Evolutionary conservation across 2,113 vertebrate genomes (phyloP), one percentile per base, ranked within the genome.

Genomic region (Hiodon alosoides): DNA sequence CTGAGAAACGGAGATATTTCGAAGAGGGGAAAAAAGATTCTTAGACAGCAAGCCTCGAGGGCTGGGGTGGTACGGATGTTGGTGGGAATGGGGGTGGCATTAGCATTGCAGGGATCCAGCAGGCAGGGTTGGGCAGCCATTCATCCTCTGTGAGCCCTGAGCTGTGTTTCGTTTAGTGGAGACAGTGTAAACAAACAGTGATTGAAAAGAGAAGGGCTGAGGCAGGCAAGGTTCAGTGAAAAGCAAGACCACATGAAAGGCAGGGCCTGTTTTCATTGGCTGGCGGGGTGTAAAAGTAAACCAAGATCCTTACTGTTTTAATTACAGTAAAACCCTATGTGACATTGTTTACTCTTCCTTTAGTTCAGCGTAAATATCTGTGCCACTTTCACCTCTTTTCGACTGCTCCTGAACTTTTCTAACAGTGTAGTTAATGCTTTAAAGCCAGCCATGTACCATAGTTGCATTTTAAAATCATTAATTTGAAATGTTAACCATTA

Each of bases 121-220:
- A 52, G 69, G 68, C 59, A 71, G 83, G 83, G 81, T 69, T 79
- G 83, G 81, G 78, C 78, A 72, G 76, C 47, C 76, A 47, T 69
- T 79, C 82, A 82, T 86, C 86, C 84, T 83, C 82, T 83, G 79
- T 87, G 88, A 85, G 87, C 86, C 86, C 82, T 80, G 79, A 75
- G 82, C 85, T 54, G 50, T 62, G 74, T 78, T 78, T 85, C 88
- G 90, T 90, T 92, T 86, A 90, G 82, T 77, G 58, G 81, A 82
- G 85, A 84, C 80, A 86, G 89, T 88, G 90, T 90, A 90, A 91
- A 90, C 90, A 91, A 79, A 87, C 88, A 88, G 83, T 88, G 88
- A 90, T 89, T 91, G 88, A 89, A 87, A 85, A 88, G 81, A 2
- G 79, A 83, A 80, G 80, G 72, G 17, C 62, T 16, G 72, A 65